These are phyloP conservation scores for Idris sp. DNA, from an alignment of 1,140 invertebrate genomes.

Conservation along the genomic window DNA sequence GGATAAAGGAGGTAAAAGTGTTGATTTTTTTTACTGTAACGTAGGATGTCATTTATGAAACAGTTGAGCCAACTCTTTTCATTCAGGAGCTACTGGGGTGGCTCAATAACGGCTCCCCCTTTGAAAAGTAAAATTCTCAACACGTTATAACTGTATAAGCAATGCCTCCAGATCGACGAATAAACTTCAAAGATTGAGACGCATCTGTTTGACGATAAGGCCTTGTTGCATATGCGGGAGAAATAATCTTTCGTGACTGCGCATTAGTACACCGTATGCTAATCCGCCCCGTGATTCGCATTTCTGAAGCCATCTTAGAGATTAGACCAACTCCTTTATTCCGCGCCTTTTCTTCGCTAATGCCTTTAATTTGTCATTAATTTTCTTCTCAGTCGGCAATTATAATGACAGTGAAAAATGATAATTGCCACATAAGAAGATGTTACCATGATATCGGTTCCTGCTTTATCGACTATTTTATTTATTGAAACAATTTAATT, in stretches of 20 bases:
- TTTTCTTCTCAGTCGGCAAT: too few species aligned
- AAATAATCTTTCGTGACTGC: conserved; percentile 61
- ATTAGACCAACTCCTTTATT: conserved; percentile 37
- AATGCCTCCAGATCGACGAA: conserved; percentile 53
- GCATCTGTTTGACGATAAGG: conserved; percentile 56
- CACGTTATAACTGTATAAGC: conserved; percentile 49
- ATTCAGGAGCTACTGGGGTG: conserved; percentile 54
- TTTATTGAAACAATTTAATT: too few species aligned
- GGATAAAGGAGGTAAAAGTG: too few species aligned
- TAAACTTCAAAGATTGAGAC: conserved; percentile 61
- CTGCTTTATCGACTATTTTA: too few species aligned
- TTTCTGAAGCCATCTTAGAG: conserved; percentile 50
- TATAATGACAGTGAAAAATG: too few species aligned
- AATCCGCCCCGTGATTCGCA: conserved; percentile 54
- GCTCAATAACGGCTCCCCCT: conserved; percentile 51
- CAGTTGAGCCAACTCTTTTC: conserved; percentile 59
- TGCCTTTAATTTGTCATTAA: too few species aligned
- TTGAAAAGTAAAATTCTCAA: conserved; percentile 57
- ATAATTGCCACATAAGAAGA: too few species aligned
- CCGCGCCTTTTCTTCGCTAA: not conserved
- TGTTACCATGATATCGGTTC: too few species aligned
- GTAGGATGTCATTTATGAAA: conserved; percentile 58
- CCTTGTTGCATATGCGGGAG: conserved; percentile 54
- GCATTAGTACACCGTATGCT: conserved; percentile 55
- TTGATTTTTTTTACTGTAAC: too few species aligned